Conservation (phyloP, 1,140 invertebrate species). For the Anthonomus grandis region DNA sequence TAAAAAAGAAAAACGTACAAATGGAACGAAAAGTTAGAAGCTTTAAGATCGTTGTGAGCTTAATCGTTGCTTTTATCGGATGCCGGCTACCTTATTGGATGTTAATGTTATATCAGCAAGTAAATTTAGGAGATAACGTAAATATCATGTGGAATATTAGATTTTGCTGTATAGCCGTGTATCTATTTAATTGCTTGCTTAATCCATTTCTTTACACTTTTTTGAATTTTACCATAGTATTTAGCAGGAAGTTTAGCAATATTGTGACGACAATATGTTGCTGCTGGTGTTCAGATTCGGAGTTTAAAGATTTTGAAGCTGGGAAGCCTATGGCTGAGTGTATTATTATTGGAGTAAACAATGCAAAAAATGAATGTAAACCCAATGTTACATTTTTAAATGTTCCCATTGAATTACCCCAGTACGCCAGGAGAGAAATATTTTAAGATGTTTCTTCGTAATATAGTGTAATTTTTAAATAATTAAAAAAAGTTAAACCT, state of each 20-base stretch:
- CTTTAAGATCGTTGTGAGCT: constrained; percentile 53
- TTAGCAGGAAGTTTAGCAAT: constrained; percentile 27
- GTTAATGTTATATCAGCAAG: constrained; percentile 50
- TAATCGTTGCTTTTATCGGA: constrained; percentile 53
- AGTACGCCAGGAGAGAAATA: no score
- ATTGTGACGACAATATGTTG: constrained; percentile 38
- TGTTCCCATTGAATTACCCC: no score
- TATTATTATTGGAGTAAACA: constrained; percentile 7
- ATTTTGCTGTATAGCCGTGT: constrained; percentile 50
- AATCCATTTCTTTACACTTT: constrained; percentile 60
- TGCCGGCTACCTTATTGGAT: constrained; percentile 55
- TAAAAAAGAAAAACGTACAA: constrained; percentile 31
- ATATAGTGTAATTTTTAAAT: no score
- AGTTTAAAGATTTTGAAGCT: constrained; percentile 43
- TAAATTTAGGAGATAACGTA: constrained; percentile 10
- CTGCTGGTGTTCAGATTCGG: constrained; percentile 40
- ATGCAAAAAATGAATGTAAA: background rate
- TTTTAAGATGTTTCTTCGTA: no score
- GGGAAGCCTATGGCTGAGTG: constrained; percentile 36
- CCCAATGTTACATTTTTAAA: no score
- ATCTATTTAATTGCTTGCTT: constrained; percentile 51
- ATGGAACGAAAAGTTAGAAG: constrained; percentile 53
- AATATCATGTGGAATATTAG: constrained; percentile 50
- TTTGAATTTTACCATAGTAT: constrained; percentile 50
- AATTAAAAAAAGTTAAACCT: no score